Evolutionary conservation across 2,113 vertebrate species (phyloP), one percentile per base, ranked within the genome.

Genomic region (Motacilla tschutschensis): DNA sequence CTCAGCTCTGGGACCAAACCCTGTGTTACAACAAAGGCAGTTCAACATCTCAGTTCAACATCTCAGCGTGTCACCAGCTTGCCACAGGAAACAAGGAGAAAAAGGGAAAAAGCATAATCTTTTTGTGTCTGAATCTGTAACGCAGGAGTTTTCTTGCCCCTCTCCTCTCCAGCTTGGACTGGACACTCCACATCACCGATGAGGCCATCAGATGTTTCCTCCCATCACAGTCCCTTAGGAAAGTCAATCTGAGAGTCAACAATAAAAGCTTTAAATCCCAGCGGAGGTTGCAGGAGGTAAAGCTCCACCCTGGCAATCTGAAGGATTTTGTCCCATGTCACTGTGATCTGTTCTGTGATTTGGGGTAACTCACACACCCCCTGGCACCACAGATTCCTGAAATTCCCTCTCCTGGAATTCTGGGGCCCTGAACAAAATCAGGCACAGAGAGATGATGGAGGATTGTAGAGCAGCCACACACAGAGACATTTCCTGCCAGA

Each of bases 141-240:
- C 10, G 5, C 21, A 19, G 10, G 13, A 41, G 17, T 36, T 71
- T 70, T 51, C 69, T 64, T 41, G 26, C 43, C 8, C 25, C 38
- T 80, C 55, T 79, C 29, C 12, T 77, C 46, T 40, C 53, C n/a
- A 21, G 48, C 53, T 19, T 21, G 26, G 66, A 13, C 47, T 41
- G 63, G 48, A 4, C 38, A 26, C 54, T 48, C 38, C 85, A 7
- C 14, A 35, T 73, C 82, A 67, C 46, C 60, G 71, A 74, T 83
- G 88, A 93, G 76, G 79, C 43, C 43, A 62, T 59, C 64, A 51
- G 80, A 31, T 31, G 35, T 57, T 77, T 88, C 38, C 93, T 85
- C 77, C 76, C 72, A 59, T 31, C 44, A 70, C 33, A 79, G 64
- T 54, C 74, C 16, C 7, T 43, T 17, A 24, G 91, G 89, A 93